Percentiles rank a stretch among this genome's conserved stretches.
Evolutionary conservation across 2,888 invertebrate species (phyloP).

Genomic region (Cactoblastis cactorum): DNA sequence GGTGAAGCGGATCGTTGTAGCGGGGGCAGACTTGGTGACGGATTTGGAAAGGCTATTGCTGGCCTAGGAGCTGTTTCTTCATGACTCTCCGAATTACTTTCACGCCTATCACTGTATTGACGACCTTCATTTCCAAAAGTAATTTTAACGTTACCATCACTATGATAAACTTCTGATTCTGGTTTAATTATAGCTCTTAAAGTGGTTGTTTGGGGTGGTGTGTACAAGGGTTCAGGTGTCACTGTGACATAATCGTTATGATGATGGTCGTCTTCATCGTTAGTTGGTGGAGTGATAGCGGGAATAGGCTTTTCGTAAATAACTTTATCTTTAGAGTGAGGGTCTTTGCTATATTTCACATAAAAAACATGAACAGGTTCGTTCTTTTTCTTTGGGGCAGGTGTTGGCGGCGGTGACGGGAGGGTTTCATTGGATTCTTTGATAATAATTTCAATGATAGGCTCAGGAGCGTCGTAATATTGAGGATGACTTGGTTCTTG

Average conservation of each 20-base stretch:
- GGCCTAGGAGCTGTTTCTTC: conserved; percentile 84
- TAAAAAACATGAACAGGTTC: conserved; percentile 95
- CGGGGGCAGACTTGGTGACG: conserved; percentile 46
- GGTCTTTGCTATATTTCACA: conserved; percentile 93
- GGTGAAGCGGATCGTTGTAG: conserved; percentile 51
- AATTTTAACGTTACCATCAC: conserved; percentile 88
- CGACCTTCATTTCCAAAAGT: conserved; percentile 86
- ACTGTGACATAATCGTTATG: conserved; percentile 79
- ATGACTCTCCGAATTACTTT: conserved; percentile 57
- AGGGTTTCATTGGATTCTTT: conserved; percentile 92
- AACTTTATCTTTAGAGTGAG: conserved; percentile 84
- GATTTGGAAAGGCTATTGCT: conserved; percentile 76
- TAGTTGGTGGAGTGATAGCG: conserved; percentile 85
- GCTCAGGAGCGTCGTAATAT: conserved; percentile 89
- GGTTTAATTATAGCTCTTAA: conserved; percentile 91
- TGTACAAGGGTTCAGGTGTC: conserved; percentile 70
- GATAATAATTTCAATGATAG: conserved; percentile 94
- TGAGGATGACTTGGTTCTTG: conserved; percentile 63
- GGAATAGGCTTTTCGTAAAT: conserved; percentile 90
- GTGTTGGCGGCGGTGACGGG: conserved; percentile 81
- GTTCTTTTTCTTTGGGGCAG: conserved; percentile 78
- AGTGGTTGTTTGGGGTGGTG: conserved; percentile 86
- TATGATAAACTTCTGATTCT: conserved; percentile 90
- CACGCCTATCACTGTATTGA: conserved; percentile 59
- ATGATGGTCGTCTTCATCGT: conserved; percentile 79